Evolutionary conservation across 1,140 invertebrate species (phyloP).

Genomic region (Sipha flava): DNA sequence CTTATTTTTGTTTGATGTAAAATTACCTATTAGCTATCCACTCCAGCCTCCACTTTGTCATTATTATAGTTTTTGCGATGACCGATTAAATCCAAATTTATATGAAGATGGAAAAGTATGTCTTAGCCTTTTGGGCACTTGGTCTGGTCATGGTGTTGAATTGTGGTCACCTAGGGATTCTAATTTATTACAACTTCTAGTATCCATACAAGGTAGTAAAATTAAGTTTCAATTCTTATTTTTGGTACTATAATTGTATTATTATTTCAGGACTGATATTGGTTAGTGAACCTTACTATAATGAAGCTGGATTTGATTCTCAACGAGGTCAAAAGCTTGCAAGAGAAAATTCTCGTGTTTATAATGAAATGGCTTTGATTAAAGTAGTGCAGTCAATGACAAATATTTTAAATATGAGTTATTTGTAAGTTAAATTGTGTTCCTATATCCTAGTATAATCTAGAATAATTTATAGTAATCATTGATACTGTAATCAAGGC

Average conservation of each 20-base stretch:
- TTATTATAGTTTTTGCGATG: slow-evolving; percentile 46
- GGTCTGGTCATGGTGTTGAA: slow-evolving; percentile 96
- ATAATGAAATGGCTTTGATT: slow-evolving; percentile 88
- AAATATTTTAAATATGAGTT: slow-evolving; percentile 48
- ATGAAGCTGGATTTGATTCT: slow-evolving; percentile 94
- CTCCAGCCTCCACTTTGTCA: slow-evolving; percentile 63
- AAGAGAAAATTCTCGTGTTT: slow-evolving; percentile 79
- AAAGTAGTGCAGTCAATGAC: slow-evolving; percentile 84
- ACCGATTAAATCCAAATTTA: slow-evolving; percentile 94
- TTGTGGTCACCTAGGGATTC: slow-evolving; percentile 97
- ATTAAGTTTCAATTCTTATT: not conserved
- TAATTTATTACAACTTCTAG: slow-evolving; percentile 78
- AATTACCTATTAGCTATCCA: slow-evolving; percentile 81
- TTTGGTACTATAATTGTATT: slow-evolving; percentile 27
- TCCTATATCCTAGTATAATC: too few species aligned
- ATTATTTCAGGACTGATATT: slow-evolving; percentile 60
- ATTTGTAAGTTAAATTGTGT: not conserved
- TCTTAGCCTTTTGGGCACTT: slow-evolving; percentile 90
- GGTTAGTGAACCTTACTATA: slow-evolving; percentile 94
- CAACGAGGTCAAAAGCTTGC: slow-evolving; percentile 80
- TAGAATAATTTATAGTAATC: too few species aligned
- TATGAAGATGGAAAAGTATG: slow-evolving; percentile 93
- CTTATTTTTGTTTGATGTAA: slow-evolving; percentile 85
- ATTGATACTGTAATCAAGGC: too few species aligned
- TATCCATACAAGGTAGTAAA: slow-evolving; percentile 28